phyloP scores from a whole-genome alignment of 1,140 invertebrate species.

The Drosophila kikkawai region DNA sequence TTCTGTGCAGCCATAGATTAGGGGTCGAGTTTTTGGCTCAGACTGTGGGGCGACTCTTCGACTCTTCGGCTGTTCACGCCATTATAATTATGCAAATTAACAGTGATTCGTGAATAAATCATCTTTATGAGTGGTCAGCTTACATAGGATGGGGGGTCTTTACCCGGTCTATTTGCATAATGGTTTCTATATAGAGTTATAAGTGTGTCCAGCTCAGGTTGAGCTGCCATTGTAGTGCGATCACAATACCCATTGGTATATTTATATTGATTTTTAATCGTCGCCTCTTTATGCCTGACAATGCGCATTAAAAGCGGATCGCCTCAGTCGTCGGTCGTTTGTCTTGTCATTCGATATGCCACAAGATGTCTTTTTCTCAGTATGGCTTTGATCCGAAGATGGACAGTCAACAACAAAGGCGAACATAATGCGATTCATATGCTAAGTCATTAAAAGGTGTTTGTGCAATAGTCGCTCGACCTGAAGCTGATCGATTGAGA shows the following conservation, averaged over 20 bases:
- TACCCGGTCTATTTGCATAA: slow-evolving; percentile 60
- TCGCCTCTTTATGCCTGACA: slow-evolving; percentile 52
- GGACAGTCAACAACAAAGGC: slow-evolving; percentile 26
- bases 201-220: slow-evolving; percentile 15
- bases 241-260: slow-evolving; percentile 41
- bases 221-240: slow-evolving; percentile 43
- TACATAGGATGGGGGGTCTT: slow-evolving; percentile 38
- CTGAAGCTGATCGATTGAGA: slow-evolving; percentile 51
- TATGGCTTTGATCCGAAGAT: slow-evolving; percentile 29
- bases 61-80: slow-evolving; percentile 50
- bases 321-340: slow-evolving; percentile 31
- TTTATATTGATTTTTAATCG: slow-evolving; percentile 83
- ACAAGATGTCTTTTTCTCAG: slow-evolving; percentile 21
- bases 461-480: slow-evolving; percentile 22
- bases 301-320: slow-evolving; percentile 45
- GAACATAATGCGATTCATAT: slow-evolving; percentile 62
- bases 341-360: slow-evolving; percentile 55
- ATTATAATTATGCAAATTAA: slow-evolving; percentile 77
- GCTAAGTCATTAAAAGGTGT: slow-evolving; percentile 45
- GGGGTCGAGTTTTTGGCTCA: slow-evolving; percentile 39
- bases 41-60: slow-evolving; percentile 66
- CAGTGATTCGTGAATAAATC: slow-evolving; percentile 61
- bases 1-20: slow-evolving; percentile 31
- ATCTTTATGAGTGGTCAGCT: slow-evolving; percentile 55
- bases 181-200: slow-evolving; percentile 40